A percentile compares a stretch with the other conserved stretches of the same genome.
phyloP scores from a whole-genome alignment of 2,113 vertebrate species.

The Macrotis lagotis region DNA sequence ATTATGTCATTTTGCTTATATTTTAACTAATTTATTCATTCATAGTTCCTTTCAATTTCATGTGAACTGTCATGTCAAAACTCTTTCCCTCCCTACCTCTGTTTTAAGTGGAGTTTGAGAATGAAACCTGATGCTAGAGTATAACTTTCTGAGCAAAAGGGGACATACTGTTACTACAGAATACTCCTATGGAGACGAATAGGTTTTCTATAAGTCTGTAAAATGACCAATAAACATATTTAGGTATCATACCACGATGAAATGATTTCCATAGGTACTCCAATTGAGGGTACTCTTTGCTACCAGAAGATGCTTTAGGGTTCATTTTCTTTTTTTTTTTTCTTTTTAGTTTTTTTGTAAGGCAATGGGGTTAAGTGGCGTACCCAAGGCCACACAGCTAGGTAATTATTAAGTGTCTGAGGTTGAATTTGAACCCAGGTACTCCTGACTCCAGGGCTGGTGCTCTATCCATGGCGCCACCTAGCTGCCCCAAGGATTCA shows the following conservation, averaged over 20 bases:
- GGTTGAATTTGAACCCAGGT: too few relatives aligned
- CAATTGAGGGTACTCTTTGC: not conserved
- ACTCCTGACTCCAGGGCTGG: too few relatives aligned
- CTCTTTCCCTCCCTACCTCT: not conserved
- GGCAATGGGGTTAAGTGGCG: too few relatives aligned
- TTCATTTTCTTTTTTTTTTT: too few relatives aligned
- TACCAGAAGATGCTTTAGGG: too few relatives aligned
- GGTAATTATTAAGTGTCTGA: too few relatives aligned
- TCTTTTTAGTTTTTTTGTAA: too few relatives aligned
- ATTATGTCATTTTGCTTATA: conserved; percentile 24
- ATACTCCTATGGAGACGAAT: not conserved
- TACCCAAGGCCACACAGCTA: too few relatives aligned
- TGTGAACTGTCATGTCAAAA: not conserved
- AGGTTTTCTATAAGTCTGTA: not conserved
- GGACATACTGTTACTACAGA: not conserved
- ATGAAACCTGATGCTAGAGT: not conserved
- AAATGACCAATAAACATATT: conserved; percentile 11
- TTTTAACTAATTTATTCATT: not conserved
- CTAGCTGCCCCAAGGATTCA: too few relatives aligned
- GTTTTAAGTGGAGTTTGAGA: not conserved
- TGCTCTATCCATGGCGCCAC: too few relatives aligned
- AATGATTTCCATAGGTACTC: conserved; percentile 2
- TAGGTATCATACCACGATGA: not conserved
- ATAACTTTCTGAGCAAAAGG: not conserved
- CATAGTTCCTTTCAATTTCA: not conserved